A percentile compares a stretch with the other conserved stretches of the same genome.
phyloP scores from a whole-genome alignment of 1,140 invertebrate genomes.

The Tachypleus tridentatus region DNA sequence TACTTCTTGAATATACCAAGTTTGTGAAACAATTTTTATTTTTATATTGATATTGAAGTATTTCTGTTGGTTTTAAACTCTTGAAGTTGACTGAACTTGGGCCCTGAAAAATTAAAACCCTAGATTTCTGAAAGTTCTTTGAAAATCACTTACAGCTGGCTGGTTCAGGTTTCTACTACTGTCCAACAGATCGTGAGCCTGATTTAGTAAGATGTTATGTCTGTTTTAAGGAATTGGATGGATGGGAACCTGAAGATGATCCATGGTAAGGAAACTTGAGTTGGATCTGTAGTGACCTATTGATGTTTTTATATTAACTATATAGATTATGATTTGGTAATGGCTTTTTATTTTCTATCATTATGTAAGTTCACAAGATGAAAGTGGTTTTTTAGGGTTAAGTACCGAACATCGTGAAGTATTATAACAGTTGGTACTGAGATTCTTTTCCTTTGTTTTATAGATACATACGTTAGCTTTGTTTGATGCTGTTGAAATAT shows the following conservation, averaged over 20 bases:
- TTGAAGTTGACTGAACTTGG: no score
- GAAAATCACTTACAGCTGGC: conserved; percentile 44
- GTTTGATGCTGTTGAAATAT: no score
- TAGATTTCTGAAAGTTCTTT: conserved; percentile 4
- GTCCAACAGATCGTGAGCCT: conserved; percentile 44
- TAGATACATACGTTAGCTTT: not conserved
- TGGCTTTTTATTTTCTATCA: no score
- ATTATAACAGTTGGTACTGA: not conserved
- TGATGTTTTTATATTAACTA: not conserved
- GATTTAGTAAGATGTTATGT: conserved; percentile 59
- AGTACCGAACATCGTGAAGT: not conserved
- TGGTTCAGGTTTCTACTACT: conserved; percentile 56
- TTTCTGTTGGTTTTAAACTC: no score
- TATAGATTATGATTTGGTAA: no score
- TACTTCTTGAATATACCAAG: no score
- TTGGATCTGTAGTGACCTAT: conserved; percentile 19
- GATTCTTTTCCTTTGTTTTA: conserved; percentile 3
- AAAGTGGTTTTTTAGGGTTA: not conserved
- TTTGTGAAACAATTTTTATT: no score
- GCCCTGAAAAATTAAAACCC: no score
- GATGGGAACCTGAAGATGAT: conserved; percentile 59
- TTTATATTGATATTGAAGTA: no score
- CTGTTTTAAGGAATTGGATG: conserved; percentile 59
- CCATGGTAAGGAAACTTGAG: conserved; percentile 41
- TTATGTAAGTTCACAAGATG: no score